Percentiles rank a stretch among this genome's conserved stretches.
These are phyloP conservation scores for Alexandromys fortis DNA, from an alignment of 2,113 vertebrate genomes.

Conservation along the genomic window DNA sequence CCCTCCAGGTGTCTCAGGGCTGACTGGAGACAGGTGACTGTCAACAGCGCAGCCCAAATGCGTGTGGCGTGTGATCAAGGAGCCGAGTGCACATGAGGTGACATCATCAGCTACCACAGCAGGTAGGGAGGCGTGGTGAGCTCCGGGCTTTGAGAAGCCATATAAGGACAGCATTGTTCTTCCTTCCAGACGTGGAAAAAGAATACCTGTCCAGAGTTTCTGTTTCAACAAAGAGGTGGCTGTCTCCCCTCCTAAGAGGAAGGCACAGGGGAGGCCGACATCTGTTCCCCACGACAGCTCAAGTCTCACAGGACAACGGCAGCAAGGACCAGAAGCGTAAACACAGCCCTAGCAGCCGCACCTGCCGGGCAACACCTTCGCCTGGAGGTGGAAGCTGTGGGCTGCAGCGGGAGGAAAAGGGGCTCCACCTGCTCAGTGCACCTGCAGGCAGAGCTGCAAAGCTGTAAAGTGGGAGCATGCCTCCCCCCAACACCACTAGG, in stretches of 20 bases:
- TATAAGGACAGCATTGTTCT: neutral
- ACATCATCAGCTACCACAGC: neutral
- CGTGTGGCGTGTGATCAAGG: fast-evolving
- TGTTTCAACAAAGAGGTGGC: neutral
- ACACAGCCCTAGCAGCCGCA: slow-evolving; percentile 76
- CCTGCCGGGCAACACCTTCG: slow-evolving; percentile 81
- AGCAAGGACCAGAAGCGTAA: slow-evolving; percentile 68
- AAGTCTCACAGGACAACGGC: neutral
- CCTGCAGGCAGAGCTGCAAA: neutral
- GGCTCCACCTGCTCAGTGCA: neutral
- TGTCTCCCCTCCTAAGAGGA: slow-evolving; percentile 47
- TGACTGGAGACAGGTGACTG: neutral
- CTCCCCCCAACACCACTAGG: neutral
- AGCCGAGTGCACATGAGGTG: neutral
- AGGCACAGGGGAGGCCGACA: slow-evolving; percentile 37
- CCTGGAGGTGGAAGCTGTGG: slow-evolving; percentile 64
- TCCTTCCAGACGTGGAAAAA: neutral
- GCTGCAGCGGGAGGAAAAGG: neutral
- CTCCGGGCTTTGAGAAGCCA: neutral
- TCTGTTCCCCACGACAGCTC: slow-evolving; percentile 54
- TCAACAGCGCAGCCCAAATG: fast-evolving
- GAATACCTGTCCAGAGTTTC: neutral
- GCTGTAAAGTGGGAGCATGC: neutral
- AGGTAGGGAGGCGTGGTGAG: neutral
- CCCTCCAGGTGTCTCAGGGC: neutral